Evolutionary conservation across 2,888 invertebrate species (phyloP), one percentile per base, ranked within the genome.

Genomic region (Eumerus sabulonum): DNA sequence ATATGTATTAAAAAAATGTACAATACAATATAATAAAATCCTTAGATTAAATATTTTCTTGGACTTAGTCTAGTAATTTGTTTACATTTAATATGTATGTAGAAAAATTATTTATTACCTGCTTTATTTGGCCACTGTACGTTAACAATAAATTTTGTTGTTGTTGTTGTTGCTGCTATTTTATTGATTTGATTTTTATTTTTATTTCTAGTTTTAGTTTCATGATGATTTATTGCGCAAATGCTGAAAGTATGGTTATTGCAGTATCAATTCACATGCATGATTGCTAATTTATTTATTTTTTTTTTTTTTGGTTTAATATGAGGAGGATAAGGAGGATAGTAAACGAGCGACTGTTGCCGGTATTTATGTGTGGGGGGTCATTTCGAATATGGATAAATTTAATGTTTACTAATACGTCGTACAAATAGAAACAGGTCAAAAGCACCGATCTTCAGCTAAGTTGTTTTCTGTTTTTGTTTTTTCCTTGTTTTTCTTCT

Each of bases 381-480:
- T 27, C 60, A 76, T 66, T 38, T 73, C 57, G 35, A 53, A 59
- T 70, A 68, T 47, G 56, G 60, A 68, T 82, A 82, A 68, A 82
- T 84, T 79, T 84, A 84, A 85, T 85, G 84, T 84, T 85, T 85
- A 85, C 83, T 84, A 85, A 86, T 86, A 86, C 86, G 85, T 86
- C 85, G 87, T 87, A 87, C 88, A 88, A 88, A 88, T 88, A 87
- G 85, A 87, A 87, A 86, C 87, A 88, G 85, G 89, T 87, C 86
- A 88, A 88, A 89, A 89, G 89, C 89, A 89, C 89, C 89, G 89
- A 89, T 89, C 87, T 89, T 89, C 89, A 89, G 89, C 89, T 89
- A 89, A 87, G 86, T 87, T 87, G 82, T 84, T 83, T 64, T 64
- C 68, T 83, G 36, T 56, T 83, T 67, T 62, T 71, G 83, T 64